phyloP scores from a whole-genome alignment of 2,888 invertebrate species.

The Tortrix viridana region DNA sequence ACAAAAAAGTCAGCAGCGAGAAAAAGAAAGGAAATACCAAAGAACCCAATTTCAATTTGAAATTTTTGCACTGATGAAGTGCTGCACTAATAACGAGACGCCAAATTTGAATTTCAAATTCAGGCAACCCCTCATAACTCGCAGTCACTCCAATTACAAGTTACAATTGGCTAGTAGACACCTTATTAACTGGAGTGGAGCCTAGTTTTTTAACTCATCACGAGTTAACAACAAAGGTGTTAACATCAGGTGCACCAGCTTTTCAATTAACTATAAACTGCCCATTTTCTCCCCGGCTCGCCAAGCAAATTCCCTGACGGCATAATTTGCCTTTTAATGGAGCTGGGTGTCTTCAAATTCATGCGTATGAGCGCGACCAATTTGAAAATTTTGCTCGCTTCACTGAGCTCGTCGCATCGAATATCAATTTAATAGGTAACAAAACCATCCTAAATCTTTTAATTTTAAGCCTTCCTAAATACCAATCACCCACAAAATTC shows the following conservation, averaged over 20 bases:
- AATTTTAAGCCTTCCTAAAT: neutral
- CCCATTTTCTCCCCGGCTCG: conserved; percentile 21
- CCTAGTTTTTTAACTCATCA: conserved; percentile 16
- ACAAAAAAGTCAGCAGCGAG: neutral
- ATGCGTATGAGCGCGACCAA: neutral
- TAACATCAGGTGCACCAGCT: conserved; percentile 28
- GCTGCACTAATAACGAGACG: conserved; percentile 9
- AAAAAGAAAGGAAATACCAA: neutral
- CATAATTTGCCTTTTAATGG: conserved; percentile 25
- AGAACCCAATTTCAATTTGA: conserved; percentile 23
- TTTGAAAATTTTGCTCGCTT: conserved; percentile 1
- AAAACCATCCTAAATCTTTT: too few relatives aligned
- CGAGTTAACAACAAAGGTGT: conserved; percentile 31
- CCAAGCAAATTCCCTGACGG: conserved; percentile 19
- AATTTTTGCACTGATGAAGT: conserved; percentile 19
- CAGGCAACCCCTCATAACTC: neutral
- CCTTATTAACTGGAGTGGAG: neutral
- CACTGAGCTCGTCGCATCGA: neutral
- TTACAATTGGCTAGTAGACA: conserved; percentile 1
- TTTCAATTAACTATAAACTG: conserved; percentile 31
- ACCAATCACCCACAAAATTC: too few relatives aligned
- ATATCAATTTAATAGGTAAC: neutral
- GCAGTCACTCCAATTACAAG: neutral
- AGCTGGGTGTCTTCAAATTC: neutral
- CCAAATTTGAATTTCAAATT: conserved; percentile 28